phyloP scores from a whole-genome alignment of 1,140 invertebrate genomes.

The Augochlora pura region DNA sequence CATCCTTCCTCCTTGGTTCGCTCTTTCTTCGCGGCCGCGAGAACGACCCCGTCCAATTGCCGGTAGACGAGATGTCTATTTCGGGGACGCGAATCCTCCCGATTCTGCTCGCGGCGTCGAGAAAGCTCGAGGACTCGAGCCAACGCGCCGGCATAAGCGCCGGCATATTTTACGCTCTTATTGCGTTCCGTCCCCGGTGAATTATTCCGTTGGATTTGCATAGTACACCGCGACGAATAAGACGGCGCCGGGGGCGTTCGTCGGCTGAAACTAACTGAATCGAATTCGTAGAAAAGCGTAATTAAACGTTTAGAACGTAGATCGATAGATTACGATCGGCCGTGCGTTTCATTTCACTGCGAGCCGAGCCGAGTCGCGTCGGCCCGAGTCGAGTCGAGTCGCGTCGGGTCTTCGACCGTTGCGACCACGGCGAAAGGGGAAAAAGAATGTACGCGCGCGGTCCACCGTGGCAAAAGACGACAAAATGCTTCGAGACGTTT shows the following conservation, averaged over 20 bases:
- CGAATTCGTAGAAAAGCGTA: background rate
- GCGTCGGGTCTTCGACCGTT: background rate
- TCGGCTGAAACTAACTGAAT: background rate
- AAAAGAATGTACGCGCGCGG: background rate
- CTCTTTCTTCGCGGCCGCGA: background rate
- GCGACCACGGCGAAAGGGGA: too few species aligned
- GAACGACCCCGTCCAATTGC: background rate
- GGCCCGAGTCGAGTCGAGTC: background rate
- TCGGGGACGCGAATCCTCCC: background rate
- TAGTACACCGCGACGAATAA: constrained; percentile 14
- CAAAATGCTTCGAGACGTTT: too few species aligned
- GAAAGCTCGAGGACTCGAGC: background rate
- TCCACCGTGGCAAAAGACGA: background rate
- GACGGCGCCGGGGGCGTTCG: background rate
- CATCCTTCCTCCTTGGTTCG: background rate
- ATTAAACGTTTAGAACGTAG: constrained; percentile 3
- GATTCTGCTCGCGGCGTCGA: background rate
- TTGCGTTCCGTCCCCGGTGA: constrained; percentile 7
- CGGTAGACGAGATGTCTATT: background rate
- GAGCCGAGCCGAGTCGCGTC: background rate
- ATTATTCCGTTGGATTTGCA: constrained; percentile 26
- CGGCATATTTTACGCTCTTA: constrained; percentile 23
- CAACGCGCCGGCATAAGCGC: background rate
- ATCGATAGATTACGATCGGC: background rate
- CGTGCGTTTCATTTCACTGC: background rate